Evolutionary conservation across 2,888 invertebrate species (phyloP).

Genomic region (Lucinisca nassula): DNA sequence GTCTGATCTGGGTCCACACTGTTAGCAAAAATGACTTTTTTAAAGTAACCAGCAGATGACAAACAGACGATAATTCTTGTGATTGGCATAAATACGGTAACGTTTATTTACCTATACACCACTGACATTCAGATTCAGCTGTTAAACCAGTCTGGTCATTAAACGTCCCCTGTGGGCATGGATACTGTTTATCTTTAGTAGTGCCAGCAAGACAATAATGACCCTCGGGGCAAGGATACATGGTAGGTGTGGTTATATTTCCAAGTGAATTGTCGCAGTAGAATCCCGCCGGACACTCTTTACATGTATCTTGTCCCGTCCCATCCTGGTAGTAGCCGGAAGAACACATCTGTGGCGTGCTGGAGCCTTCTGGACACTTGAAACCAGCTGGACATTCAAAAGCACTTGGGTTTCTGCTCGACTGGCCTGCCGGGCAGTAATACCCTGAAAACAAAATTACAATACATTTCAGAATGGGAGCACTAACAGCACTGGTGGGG

Average conservation of each 20-base stretch:
- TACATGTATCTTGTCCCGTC: conserved; percentile 79
- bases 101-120: conserved; percentile 79
- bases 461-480: too few species aligned
- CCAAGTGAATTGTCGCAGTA: conserved; percentile 85
- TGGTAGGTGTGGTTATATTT: conserved; percentile 83
- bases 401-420: conserved; percentile 74
- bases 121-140: conserved; percentile 77
- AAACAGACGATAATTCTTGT: too few species aligned
- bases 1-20: too few species aligned
- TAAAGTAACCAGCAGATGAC: too few species aligned
- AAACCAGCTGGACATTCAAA: conserved; percentile 85
- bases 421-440: conserved; percentile 84
- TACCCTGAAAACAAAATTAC: conserved; percentile 78
- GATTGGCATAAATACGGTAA: too few species aligned
- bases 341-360: conserved; percentile 78
- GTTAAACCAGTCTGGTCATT: conserved; percentile 83
- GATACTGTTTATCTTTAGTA: conserved; percentile 72
- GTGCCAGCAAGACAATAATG: conserved; percentile 84
- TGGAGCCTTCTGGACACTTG: conserved; percentile 80
- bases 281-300: conserved; percentile 84
- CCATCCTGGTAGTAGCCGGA: conserved; percentile 85
- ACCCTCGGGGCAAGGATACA: conserved; percentile 84
- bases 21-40: too few species aligned
- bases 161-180: conserved; percentile 83
- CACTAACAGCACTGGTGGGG: too few species aligned